Base-by-base conservation (phyloP, 2,797 vertebrate genomes). In the Manis crassicaudata region DNA sequence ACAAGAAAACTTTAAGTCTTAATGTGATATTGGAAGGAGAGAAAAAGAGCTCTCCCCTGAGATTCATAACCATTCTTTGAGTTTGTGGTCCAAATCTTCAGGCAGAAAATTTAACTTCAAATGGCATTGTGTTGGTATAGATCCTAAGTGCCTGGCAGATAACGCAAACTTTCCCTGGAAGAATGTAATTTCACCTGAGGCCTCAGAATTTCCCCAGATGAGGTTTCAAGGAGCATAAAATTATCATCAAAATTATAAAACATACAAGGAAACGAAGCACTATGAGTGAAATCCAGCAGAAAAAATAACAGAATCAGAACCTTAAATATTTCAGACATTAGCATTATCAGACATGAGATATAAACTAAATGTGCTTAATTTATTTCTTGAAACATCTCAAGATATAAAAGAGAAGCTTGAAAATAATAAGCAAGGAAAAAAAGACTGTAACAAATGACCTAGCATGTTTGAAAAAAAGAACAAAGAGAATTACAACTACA, bases 51-150 rank as follows among this genome's bases (percentile, higher is more conserved):
- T 89, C 20, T 90, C n/a, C 27, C 21, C 23, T 73, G 25, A 80
- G 13, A 94, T 62, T 67, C 65, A 18, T 52, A 58, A 54, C 37
- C 43, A 67, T 93, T 95, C 32, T 92, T 93, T 52, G 35, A 50
- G 3, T 85, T 40, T 76, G 37, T 67, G 14, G n/a, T 60, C 32
- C 20, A 73, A 83, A 80, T 72, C 46, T 11, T 76, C 54, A 93
- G 40, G 46, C 25, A 89, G 75, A 88, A 87, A 93, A 92, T 68
- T 46, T 60, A 23, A 95, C 83, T 90, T 83, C 40, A 73, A 70
- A 63, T 79, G 50, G 23, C 27, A 52, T 54, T 43, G 9, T 21
- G 21, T 89, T 79, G 8, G 65, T 80, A 65, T 18, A 89, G 56
- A 12, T 88, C 35, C 73, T 29, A 87, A 70, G 32, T 43, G 32